A percentile compares a stretch with the other conserved stretches of the same genome.
Evolutionary conservation across 2,888 invertebrate genomes (phyloP).

Genomic region (Mylabris sibirica): DNA sequence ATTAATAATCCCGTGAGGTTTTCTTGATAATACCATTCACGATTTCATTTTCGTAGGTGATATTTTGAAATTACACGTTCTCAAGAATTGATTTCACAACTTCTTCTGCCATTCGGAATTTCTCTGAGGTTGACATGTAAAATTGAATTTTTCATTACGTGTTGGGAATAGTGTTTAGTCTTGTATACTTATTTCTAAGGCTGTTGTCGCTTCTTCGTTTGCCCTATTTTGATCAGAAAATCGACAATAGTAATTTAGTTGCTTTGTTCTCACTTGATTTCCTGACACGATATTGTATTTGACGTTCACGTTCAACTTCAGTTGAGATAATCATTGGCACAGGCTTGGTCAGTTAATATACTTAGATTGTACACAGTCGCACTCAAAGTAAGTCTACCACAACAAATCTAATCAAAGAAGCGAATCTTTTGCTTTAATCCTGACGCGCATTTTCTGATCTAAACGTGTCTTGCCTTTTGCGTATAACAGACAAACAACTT

Average conservation of each 20-base stretch:
- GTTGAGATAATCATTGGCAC: slow-evolving; percentile 41
- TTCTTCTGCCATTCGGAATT: not conserved
- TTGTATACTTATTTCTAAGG: not conserved
- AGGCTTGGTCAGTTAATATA: slow-evolving; percentile 44
- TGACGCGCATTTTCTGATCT: slow-evolving; percentile 43
- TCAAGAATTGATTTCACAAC: not conserved
- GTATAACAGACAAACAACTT: slow-evolving; percentile 13
- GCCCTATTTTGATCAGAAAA: slow-evolving; percentile 25
- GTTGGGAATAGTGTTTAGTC: slow-evolving; percentile 17
- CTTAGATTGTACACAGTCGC: slow-evolving; percentile 45
- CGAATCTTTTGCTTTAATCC: slow-evolving; percentile 38
- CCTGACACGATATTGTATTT: slow-evolving; percentile 34
- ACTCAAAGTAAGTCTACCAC: slow-evolving; percentile 37
- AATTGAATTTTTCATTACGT: slow-evolving; percentile 35
- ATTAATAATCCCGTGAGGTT: too few relatives aligned
- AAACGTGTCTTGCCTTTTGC: slow-evolving; percentile 36
- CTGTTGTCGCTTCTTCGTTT: slow-evolving; percentile 19
- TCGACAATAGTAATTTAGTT: slow-evolving; percentile 33
- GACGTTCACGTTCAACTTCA: slow-evolving; percentile 41
- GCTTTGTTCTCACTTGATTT: slow-evolving; percentile 30
- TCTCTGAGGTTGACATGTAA: slow-evolving; percentile 27
- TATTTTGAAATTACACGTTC: not conserved
- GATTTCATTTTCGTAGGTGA: too few relatives aligned
- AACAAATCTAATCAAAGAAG: slow-evolving; percentile 50
- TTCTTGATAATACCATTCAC: too few relatives aligned